These are phyloP conservation scores for Micronisus gabar DNA, from an alignment of 2,113 vertebrate genomes.

Conservation along the genomic window DNA sequence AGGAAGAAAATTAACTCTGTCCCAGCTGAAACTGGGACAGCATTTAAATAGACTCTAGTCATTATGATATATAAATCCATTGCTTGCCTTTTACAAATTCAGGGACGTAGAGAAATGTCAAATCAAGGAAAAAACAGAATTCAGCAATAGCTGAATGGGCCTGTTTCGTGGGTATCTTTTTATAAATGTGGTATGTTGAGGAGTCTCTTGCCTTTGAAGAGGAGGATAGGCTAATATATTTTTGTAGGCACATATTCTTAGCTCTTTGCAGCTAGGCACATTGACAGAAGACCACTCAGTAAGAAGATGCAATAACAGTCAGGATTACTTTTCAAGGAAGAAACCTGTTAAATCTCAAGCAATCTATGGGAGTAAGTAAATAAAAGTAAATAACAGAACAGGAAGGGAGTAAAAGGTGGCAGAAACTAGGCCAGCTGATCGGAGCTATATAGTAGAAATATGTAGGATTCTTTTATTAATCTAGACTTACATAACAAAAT, in stretches of 20 bases:
- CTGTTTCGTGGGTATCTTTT: neutral
- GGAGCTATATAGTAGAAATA: neutral
- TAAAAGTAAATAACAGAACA: neutral
- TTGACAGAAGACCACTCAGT: neutral
- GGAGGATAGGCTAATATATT: neutral
- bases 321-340: neutral
- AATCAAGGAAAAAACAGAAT: neutral
- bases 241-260: neutral
- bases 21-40: too few species aligned
- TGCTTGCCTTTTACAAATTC: neutral
- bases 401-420: neutral
- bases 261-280: neutral
- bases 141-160: neutral
- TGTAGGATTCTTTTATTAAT: neutral
- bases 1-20: too few species aligned
- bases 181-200: neutral
- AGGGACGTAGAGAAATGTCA: neutral
- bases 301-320: neutral
- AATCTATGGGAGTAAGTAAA: neutral
- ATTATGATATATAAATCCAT: neutral
- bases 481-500: neutral
- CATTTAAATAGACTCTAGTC: neutral
- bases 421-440: neutral
- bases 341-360: neutral
- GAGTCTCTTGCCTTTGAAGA: neutral